Evolutionary conservation across 2,888 invertebrate genomes (phyloP).

Genomic region (Acleris emargana): DNA sequence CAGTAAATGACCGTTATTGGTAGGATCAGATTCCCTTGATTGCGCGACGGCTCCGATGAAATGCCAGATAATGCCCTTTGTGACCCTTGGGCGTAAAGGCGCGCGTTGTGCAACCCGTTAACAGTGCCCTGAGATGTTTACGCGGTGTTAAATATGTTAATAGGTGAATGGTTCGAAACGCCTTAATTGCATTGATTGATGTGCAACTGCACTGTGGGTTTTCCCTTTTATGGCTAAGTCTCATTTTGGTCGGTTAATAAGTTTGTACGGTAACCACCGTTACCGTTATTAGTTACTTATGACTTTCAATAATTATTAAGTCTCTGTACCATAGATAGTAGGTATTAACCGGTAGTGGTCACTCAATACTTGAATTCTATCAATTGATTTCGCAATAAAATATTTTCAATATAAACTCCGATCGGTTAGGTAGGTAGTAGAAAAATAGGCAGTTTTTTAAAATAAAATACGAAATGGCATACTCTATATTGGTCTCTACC

Average conservation of each 20-base stretch:
- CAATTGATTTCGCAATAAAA: no score
- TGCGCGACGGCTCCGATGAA: constrained; percentile 36
- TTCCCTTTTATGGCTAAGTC: constrained; percentile 24
- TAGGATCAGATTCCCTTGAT: constrained; percentile 26
- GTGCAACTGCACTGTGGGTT: constrained; percentile 48
- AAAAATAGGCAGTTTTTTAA: neutral
- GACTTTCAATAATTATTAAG: neutral
- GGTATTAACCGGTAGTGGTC: no score
- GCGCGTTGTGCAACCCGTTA: constrained; percentile 59
- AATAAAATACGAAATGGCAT: neutral
- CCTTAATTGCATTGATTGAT: constrained; percentile 71
- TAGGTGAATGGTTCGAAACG: constrained; percentile 64
- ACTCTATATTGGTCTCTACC: neutral
- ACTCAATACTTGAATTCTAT: no score
- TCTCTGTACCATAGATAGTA: neutral
- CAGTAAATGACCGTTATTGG: constrained; percentile 13
- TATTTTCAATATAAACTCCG: no score
- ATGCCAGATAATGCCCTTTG: constrained; percentile 66
- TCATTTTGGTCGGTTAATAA: neutral
- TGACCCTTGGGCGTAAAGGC: constrained; percentile 57
- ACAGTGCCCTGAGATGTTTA: constrained; percentile 60
- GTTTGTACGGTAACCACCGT: neutral
- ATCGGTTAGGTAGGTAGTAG: no score
- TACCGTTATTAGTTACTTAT: constrained; percentile 10
- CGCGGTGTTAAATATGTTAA: constrained; percentile 68